Conservation (phyloP, 2,888 invertebrate species). For the Papilio elwesi region DNA sequence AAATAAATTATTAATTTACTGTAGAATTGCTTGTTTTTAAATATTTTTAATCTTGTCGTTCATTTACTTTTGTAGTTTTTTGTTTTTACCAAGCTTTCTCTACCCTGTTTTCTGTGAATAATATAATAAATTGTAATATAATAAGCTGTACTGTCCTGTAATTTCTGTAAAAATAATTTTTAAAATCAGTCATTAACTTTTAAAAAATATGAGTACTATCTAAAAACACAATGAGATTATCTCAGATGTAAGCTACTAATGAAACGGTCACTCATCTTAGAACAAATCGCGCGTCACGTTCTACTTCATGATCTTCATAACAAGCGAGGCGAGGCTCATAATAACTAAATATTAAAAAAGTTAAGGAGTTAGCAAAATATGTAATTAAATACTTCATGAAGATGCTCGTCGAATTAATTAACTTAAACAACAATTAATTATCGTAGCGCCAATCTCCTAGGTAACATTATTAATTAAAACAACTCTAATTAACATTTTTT, state of each 20-base stretch:
- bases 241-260: conserved; percentile 8
- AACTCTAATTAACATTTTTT: conserved; percentile 6
- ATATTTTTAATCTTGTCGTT: too few relatives aligned
- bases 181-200: background rate
- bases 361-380: background rate
- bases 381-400: conserved; percentile 1
- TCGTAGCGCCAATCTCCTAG: background rate
- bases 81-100: too few relatives aligned
- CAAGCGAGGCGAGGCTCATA: conserved; percentile 15
- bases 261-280: conserved; percentile 31
- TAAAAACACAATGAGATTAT: background rate
- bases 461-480: background rate
- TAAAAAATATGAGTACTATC: background rate
- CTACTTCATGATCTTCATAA: conserved; percentile 25
- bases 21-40: too few relatives aligned
- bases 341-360: conserved; percentile 20
- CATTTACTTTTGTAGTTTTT: too few relatives aligned
- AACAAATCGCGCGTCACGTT: conserved; percentile 12
- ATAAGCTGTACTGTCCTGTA: background rate
- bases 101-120: too few relatives aligned
- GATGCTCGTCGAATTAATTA: conserved; percentile 12
- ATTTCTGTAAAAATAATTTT: background rate
- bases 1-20: background rate
- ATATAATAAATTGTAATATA: background rate
- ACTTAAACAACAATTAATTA: conserved; percentile 21